Conservation (phyloP, 2,797 vertebrate genomes). For the Xenops minutus region DNA sequence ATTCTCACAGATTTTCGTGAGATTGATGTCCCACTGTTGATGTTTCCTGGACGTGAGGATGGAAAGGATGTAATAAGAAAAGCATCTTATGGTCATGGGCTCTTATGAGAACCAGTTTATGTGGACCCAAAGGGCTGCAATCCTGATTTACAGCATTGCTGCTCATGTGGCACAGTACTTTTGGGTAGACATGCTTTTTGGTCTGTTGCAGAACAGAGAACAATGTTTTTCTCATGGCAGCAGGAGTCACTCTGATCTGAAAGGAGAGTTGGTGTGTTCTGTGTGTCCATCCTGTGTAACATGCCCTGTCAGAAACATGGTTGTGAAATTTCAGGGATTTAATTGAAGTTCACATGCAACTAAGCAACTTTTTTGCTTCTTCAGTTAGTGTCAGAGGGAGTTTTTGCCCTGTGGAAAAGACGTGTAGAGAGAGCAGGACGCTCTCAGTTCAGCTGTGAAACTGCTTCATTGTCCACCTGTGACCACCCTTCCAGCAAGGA, state of each 20-base stretch:
- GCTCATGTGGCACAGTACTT: neutral
- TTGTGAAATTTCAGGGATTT: neutral
- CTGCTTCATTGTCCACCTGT: neutral
- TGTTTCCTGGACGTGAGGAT: neutral
- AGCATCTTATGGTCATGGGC: neutral
- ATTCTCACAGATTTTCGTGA: neutral
- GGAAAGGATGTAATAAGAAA: neutral
- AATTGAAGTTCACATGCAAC: neutral
- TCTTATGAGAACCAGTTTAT: neutral
- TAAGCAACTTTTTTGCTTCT: neutral
- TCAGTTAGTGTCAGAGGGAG: neutral
- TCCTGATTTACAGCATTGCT: neutral
- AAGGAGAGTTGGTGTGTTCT: neutral
- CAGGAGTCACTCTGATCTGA: neutral
- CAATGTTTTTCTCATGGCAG: neutral
- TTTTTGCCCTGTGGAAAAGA: neutral
- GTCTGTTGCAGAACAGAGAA: neutral
- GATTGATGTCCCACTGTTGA: neutral
- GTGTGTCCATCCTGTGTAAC: neutral
- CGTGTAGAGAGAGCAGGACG: neutral
- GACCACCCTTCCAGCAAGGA: neutral
- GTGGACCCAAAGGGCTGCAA: neutral
- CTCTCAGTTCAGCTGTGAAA: neutral
- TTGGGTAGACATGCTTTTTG: neutral
- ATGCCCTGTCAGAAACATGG: accelerated